Base-by-base conservation (phyloP, 2,888 invertebrate species). In the Apodemia duryi region DNA sequence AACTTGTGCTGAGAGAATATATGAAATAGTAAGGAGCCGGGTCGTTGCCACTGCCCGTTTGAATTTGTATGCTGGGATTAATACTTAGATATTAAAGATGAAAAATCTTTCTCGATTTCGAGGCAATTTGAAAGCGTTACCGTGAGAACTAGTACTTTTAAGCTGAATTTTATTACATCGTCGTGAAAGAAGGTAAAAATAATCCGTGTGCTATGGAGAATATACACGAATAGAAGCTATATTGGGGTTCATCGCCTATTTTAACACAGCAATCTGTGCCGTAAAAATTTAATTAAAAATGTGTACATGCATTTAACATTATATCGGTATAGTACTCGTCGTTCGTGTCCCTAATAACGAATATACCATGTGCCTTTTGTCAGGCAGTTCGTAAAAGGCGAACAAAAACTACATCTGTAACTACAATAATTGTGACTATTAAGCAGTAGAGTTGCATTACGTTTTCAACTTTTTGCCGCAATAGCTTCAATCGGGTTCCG, bases 111-210 rank as follows among this genome's bases (percentile, higher is more conserved):
- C 57, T 13, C 57, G 57, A 57, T 57, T 57, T 57, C 57, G 57
- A 57, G 7, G 57, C 57, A 57, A 57, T 57, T 57, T 67, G 69
- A 72, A 72, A 70, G 68, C 69, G 67, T 66, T 64, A 65, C 68
- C 67, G 70, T 67, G 67, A 69, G 68, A 70, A 72, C 72, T 71
- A 72, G 80, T 81, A 81, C 84, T 85, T 83, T 85, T 91, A 91
- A 91, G 91, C 91, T 90, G 91, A 89, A 88, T 91, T 91, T 91
- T 91, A 91, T 91, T 91, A 90, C 90, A 80, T 84, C 80, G 81
- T 80, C 77, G 75, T 87, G 86, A 91, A 89, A 86, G 88, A 88
- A 85, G 86, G 88, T 88, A 87, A 85, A 83, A 82, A 81, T 88
- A 88, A 90, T 88, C 88, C 87, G 80, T 81, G 83, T 68, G 70